Evolutionary conservation across 1,140 invertebrate species (phyloP), one percentile per base, ranked within the genome.

Genomic region (Saccostrea glomerata): DNA sequence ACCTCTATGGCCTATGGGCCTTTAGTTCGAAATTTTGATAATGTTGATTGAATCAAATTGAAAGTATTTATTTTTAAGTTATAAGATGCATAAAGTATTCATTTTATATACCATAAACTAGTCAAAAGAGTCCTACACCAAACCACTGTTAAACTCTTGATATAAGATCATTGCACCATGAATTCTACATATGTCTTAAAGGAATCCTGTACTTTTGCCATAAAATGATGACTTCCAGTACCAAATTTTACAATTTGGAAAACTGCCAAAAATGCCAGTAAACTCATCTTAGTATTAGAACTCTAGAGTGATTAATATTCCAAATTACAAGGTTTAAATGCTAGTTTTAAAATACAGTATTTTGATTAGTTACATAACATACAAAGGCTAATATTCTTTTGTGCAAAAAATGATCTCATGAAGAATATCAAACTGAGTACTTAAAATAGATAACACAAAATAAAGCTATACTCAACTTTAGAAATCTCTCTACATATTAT

Each of bases 61-160:
- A 77, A 30, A 77, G 70, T 77, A 77, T 77, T 77, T 77, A 77
- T 77, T 77, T 47, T 77, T 77, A 77, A 77, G 25, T 77, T 77
- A 36, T 77, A 25, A 77, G 70, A 77, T 77, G 70, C 30, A 15
- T 77, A 77, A 77, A 36, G 23, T 77, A 77, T 77, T 77, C 70
- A 77, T 77, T 77, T 77, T 77, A 77, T 63, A 63, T 77, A 77
- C 70, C 70, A 36, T 25, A 63, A 77, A 77, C 70, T 77, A 77
- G 70, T 77, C 70, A 77, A 77, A 77, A 77, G 70, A 77, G 60
- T n/a, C 20, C 20, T 66, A 66, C 25, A 77, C 70, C 25, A 77
- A 7, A 77, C 70, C 70, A 77, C 23, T 77, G 11, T 36, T 77
- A 77, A 77, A 77, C 23, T 25, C 25, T 77, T 15, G 13, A 30